phyloP scores from a whole-genome alignment of 2,888 invertebrate species.

The Himalopsyche japonica region DNA sequence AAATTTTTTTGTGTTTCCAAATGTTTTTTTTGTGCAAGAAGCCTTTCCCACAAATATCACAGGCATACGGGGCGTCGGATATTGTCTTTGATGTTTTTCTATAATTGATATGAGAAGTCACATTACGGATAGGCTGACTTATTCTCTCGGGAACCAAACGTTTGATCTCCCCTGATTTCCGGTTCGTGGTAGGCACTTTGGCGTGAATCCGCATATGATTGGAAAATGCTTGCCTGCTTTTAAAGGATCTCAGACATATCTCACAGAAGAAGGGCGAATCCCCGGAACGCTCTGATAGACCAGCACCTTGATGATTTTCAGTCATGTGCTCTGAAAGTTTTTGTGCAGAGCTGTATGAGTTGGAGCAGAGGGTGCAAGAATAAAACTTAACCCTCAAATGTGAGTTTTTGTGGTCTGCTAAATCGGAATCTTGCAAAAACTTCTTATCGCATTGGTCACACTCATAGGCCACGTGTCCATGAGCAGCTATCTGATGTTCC shows the following conservation, averaged over 20 bases:
- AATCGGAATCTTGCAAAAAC: constrained; percentile 62
- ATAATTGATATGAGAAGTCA: constrained; percentile 44
- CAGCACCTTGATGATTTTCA: constrained; percentile 54
- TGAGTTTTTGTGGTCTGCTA: constrained; percentile 67
- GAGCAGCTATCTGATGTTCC: constrained; percentile 61
- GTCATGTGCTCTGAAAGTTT: constrained; percentile 62
- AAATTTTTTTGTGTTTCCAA: constrained; percentile 60
- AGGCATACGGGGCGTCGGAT: constrained; percentile 60
- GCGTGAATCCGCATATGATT: constrained; percentile 61
- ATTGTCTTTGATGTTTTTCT: constrained; percentile 53
- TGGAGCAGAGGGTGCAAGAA: constrained; percentile 62
- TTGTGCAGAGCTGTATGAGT: constrained; percentile 66
- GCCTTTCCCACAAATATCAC: constrained; percentile 68
- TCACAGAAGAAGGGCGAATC: constrained; percentile 60
- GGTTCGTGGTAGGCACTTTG: constrained; percentile 58
- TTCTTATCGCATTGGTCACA: constrained; percentile 68
- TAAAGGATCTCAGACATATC: constrained; percentile 64
- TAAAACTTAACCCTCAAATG: constrained; percentile 70
- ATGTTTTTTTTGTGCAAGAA: constrained; percentile 62
- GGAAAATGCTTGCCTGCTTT: constrained; percentile 60
- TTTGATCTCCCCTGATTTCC: constrained; percentile 52
- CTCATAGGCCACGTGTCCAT: constrained; percentile 58
- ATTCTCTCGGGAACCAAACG: constrained; percentile 50
- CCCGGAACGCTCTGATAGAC: constrained; percentile 43
- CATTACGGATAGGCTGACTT: constrained; percentile 52